phyloP scores from a whole-genome alignment of 2,113 vertebrate genomes.

The Aramus guarauna region DNA sequence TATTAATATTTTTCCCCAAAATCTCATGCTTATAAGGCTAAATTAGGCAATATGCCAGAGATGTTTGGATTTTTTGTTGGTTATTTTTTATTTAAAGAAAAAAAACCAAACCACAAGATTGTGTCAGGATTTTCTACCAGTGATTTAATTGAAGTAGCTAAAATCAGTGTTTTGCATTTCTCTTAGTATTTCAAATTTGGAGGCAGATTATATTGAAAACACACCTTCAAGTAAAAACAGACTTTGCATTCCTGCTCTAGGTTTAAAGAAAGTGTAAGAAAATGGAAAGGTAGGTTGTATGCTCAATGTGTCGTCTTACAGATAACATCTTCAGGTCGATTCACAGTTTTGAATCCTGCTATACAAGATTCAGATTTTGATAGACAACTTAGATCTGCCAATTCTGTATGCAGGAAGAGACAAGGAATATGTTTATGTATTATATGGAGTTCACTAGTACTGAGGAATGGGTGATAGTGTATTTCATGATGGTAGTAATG shows the following conservation, averaged over 20 bases:
- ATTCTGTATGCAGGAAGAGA: too few species aligned
- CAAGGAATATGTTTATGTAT: not conserved
- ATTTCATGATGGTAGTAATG: not conserved
- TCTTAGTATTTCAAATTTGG: not conserved
- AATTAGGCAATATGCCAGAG: not conserved
- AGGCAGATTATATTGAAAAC: not conserved
- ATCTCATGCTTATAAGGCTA: not conserved
- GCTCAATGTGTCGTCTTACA: not conserved
- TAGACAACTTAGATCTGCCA: too few species aligned
- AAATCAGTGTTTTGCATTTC: not conserved
- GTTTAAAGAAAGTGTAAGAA: not conserved
- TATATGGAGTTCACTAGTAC: not conserved
- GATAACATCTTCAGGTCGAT: not conserved
- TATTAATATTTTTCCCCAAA: not conserved
- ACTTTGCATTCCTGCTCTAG: not conserved
- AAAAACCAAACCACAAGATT: not conserved
- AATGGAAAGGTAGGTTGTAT: not conserved
- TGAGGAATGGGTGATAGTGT: not conserved
- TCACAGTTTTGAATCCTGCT: not conserved
- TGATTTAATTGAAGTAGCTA: not conserved
- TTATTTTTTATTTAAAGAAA: not conserved
- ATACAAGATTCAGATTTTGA: not conserved
- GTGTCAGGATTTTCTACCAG: not conserved
- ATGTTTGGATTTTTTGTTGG: too few species aligned
- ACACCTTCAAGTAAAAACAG: not conserved